Base-by-base conservation (phyloP, 2,797 vertebrate genomes). In the Clamator glandarius region DNA sequence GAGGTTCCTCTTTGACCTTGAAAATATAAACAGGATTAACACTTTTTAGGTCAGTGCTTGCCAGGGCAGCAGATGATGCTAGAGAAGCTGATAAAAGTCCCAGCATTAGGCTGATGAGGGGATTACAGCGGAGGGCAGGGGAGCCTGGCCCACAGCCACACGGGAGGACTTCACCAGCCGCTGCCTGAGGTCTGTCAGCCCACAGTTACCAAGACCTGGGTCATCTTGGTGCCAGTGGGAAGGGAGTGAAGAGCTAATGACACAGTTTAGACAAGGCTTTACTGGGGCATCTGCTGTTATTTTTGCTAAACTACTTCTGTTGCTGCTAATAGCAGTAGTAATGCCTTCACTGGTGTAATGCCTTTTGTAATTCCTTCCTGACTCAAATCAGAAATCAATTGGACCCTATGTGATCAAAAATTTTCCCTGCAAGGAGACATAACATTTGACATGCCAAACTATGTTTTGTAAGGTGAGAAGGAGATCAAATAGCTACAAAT, bases 11-110 rank as follows among this genome's bases (percentile, higher is more conserved):
- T 95, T 78, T 95, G 95, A 96, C 96, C 91, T 96, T 97, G 96
- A 90, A 77, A 86, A 90, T 21, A 33, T 93, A 95, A 96, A 96
- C 75, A 87, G 70, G 91, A 96, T 97, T 97, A 97, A 76, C 73
- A 86, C 66, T 94, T 97, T 97, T 85, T 95, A 96, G 95, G 95
- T 96, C 94, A 97, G 20, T 50, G 92, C 84, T 85, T 91, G 83
- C 87, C 63, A 59, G 89, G 91, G 93, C 92, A 90, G 84, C 92
- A 87, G 93, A 84, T 25, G 94, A 92, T 89, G 96, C 66, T 63
- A 51, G 48, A 78, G 62, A 89, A 93, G 89, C 76, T 80, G 94
- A 94, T 66, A 58, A 83, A 86, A 94, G 84, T 50, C 59, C 44
- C 84, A 52, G 88, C 83, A 51, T 79, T 81, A 42, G 67, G 75